A percentile compares a stretch with the other conserved stretches of the same genome.
Evolutionary conservation across 2,797 vertebrate species (phyloP).

Genomic region (Gymnoscopelus braueri): DNA sequence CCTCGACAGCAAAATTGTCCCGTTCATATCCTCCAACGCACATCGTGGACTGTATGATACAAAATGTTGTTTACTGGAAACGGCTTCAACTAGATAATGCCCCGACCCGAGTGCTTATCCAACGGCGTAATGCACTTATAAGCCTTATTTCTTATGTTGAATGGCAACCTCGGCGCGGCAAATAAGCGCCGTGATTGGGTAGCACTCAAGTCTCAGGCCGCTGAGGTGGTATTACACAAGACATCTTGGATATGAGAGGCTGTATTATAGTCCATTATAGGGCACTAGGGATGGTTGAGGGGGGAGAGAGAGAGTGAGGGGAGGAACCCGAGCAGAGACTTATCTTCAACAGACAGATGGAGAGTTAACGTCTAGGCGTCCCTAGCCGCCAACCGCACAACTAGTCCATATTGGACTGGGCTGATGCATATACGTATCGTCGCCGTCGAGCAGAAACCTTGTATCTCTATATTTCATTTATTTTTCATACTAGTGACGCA

Average conservation of each 20-base stretch:
- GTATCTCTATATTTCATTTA: too few species aligned
- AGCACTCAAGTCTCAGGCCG: constrained; percentile 36
- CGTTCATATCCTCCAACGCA: constrained; percentile 44
- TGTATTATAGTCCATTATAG: constrained; percentile 36
- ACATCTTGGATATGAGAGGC: constrained; percentile 52
- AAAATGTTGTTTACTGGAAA: constrained; percentile 42
- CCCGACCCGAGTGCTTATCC: constrained; percentile 21
- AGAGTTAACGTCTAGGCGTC: constrained; percentile 55
- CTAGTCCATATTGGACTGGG: constrained; percentile 48
- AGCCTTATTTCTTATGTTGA: constrained; percentile 36
- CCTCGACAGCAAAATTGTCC: constrained; percentile 65
- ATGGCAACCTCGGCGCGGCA: constrained; percentile 32
- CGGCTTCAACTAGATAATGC: constrained; percentile 19
- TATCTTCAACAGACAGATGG: constrained; percentile 69
- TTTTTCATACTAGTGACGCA: too few species aligned
- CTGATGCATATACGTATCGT: constrained; percentile 36
- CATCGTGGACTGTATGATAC: constrained; percentile 28
- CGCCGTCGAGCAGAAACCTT: too few species aligned
- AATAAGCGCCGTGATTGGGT: constrained; percentile 37
- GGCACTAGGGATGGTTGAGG: constrained; percentile 9
- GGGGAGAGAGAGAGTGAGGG: background rate
- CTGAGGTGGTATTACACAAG: constrained; percentile 31
- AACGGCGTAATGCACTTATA: constrained; percentile 26
- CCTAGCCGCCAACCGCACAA: constrained; percentile 30
- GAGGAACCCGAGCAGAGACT: constrained; percentile 28